Evolutionary conservation across 2,888 invertebrate genomes (phyloP).

Genomic region (Mythimna ferrago): DNA sequence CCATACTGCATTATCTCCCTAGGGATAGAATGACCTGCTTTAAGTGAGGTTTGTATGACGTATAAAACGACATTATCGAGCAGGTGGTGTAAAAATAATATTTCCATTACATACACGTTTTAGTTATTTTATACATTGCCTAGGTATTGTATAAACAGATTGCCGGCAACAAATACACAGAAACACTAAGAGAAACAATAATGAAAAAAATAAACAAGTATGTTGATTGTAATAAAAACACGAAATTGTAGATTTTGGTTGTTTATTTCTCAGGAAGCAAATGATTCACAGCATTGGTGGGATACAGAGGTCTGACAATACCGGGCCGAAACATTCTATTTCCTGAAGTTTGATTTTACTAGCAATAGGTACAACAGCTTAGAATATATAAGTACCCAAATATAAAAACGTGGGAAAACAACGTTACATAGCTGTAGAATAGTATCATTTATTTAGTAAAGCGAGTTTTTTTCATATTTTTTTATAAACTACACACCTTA

Average conservation of each 20-base stretch:
- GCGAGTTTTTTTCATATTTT: slow-evolving; percentile 82
- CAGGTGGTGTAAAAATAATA: no score
- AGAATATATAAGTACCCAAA: slow-evolving; percentile 87
- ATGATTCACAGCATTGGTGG: slow-evolving; percentile 91
- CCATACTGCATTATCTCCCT: no score
- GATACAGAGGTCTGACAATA: slow-evolving; percentile 88
- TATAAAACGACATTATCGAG: no score
- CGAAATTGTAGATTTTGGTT: slow-evolving; percentile 83
- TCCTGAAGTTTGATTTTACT: slow-evolving; percentile 83
- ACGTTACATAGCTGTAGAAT: slow-evolving; percentile 83
- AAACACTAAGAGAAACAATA: neutral
- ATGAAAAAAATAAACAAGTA: neutral
- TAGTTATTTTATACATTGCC: no score
- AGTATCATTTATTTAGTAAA: slow-evolving; percentile 86
- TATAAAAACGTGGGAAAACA: slow-evolving; percentile 88
- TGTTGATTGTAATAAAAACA: slow-evolving; percentile 62
- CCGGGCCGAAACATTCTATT: slow-evolving; percentile 86
- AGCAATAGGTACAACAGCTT: slow-evolving; percentile 86
- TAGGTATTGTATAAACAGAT: no score
- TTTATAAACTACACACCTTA: slow-evolving; percentile 88
- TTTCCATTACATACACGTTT: no score
- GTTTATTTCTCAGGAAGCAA: slow-evolving; percentile 90
- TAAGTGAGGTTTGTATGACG: no score
- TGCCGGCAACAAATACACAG: neutral
- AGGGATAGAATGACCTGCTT: no score